A percentile compares a stretch with the other conserved stretches of the same genome.
phyloP scores from a whole-genome alignment of 2,888 invertebrate genomes.

The Endomychus coccineus region DNA sequence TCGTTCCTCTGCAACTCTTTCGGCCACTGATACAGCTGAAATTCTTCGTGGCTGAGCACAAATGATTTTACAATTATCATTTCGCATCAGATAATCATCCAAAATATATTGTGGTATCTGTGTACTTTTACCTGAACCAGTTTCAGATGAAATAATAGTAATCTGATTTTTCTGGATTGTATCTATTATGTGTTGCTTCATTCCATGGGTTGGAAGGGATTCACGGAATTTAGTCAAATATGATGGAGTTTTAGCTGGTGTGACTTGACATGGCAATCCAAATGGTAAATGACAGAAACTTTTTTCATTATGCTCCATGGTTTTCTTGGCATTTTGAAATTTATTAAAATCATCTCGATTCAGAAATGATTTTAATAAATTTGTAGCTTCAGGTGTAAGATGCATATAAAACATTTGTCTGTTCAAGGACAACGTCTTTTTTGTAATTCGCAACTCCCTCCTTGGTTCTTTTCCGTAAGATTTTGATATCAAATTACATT shows the following conservation, averaged over 20 bases:
- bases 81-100: conserved; percentile 53
- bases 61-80: conserved; percentile 67
- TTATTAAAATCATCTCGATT: neutral
- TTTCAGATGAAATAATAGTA: conserved; percentile 70
- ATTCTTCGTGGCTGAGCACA: conserved; percentile 91
- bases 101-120: conserved; percentile 91
- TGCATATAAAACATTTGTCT: conserved; percentile 15
- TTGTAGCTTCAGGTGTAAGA: conserved; percentile 10
- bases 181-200: neutral
- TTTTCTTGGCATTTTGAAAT: neutral
- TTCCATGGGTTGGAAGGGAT: conserved; percentile 1
- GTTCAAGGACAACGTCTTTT: conserved; percentile 13
- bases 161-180: conserved; percentile 55
- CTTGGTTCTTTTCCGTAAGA: conserved; percentile 64
- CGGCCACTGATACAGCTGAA: conserved; percentile 83
- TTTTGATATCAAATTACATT: conserved; percentile 68
- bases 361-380: neutral
- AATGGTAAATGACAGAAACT: neutral
- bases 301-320: neutral
- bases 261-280: neutral
- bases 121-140: conserved; percentile 92
- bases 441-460: conserved; percentile 22
- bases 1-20: conserved; percentile 67
- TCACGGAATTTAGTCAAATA: neutral
- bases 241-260: neutral